Evolutionary conservation across 37 sponge, comb jelly and placozoan species (phyloP).

Genomic region (Halisarca cf. caerulea): DNA sequence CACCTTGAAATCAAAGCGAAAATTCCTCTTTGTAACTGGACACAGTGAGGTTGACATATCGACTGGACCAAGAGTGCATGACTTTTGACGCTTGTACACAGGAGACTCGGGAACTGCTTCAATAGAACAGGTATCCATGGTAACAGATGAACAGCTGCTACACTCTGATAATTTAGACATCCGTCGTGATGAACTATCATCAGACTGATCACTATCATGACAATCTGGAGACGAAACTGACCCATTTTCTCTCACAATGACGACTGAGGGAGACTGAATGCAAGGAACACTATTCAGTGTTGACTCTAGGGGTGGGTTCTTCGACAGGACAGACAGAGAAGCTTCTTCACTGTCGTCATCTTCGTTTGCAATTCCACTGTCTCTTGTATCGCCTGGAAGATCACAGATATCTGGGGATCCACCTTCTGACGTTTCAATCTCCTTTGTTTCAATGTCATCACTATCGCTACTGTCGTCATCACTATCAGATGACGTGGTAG

Average conservation of each 20-base stretch:
- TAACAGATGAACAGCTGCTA: conserved; percentile 14
- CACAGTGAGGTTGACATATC: too few species aligned
- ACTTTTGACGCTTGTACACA: neutral
- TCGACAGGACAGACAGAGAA: too few species aligned
- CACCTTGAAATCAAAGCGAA: too few species aligned
- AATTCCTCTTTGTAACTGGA: too few species aligned
- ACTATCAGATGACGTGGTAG: neutral
- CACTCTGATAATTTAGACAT: neutral
- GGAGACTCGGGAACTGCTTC: neutral
- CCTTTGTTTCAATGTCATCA: neutral
- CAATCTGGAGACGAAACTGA: neutral
- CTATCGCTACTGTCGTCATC: neutral
- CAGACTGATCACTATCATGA: neutral
- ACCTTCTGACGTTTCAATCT: neutral
- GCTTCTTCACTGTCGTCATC: neutral
- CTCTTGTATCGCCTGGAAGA: neutral
- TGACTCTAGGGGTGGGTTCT: neutral
- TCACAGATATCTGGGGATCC: neutral
- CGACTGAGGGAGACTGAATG: neutral
- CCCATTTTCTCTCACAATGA: neutral
- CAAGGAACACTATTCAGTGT: neutral
- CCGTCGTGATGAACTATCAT: neutral
- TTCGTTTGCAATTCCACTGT: conserved; percentile 23
- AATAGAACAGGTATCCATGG: neutral
- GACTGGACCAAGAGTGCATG: neutral